Evolutionary conservation across 2,113 vertebrate genomes (phyloP).

Genomic region (Ophthalmolycus amberensis): DNA sequence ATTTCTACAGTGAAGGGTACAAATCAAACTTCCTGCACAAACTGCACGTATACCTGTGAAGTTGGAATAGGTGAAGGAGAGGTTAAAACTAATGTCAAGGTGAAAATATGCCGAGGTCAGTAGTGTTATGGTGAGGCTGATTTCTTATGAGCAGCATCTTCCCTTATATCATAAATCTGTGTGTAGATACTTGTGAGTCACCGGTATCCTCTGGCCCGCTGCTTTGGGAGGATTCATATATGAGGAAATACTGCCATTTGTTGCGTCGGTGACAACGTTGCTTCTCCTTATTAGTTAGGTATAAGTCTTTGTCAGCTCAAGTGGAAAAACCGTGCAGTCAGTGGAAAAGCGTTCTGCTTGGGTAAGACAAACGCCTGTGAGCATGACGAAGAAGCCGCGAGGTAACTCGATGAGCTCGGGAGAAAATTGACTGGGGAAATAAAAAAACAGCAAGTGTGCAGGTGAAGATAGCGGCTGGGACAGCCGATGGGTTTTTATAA

Average conservation of each 20-base stretch:
- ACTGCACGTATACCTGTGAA: not conserved
- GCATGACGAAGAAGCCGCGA: conserved; percentile 10
- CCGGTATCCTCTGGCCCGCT: not conserved
- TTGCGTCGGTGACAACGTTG: conserved; percentile 16
- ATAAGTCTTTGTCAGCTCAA: conserved; percentile 43
- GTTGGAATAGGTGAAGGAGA: not conserved
- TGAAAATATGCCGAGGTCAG: not conserved
- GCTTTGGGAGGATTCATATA: conserved; percentile 17
- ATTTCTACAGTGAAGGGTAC: not conserved
- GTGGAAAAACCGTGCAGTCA: conserved; percentile 54
- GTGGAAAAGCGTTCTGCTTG: conserved; percentile 62
- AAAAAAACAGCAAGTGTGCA: conserved; percentile 8
- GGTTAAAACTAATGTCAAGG: conserved; percentile 3
- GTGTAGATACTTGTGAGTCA: not conserved
- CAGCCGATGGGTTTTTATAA: not conserved
- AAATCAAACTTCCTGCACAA: not conserved
- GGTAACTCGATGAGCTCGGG: conserved; percentile 47
- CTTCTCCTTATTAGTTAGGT: conserved; percentile 50
- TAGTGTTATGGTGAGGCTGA: not conserved
- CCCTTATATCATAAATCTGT: not conserved
- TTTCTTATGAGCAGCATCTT: not conserved
- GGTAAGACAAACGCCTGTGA: conserved; percentile 40
- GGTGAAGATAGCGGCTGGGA: not conserved
- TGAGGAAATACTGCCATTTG: conserved; percentile 11
- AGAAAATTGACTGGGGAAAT: conserved; percentile 42